These are phyloP conservation scores for Toxostoma redivivum DNA, from an alignment of 2,113 vertebrate genomes.

Conservation along the genomic window DNA sequence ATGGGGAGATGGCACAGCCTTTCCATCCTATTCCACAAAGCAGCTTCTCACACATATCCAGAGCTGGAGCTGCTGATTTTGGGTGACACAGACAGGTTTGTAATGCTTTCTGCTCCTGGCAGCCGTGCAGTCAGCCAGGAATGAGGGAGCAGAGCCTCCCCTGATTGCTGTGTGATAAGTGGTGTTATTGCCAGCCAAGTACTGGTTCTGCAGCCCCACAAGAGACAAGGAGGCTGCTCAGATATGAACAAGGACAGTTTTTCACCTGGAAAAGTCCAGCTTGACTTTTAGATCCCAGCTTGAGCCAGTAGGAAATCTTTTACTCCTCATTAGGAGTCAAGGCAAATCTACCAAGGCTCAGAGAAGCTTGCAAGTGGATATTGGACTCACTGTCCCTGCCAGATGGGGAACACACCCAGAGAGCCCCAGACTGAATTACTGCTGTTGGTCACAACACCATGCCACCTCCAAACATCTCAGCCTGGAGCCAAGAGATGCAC, in stretches of 20 bases:
- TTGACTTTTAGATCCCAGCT: not conserved
- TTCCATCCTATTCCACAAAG: not conserved
- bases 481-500: not conserved
- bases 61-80: not conserved
- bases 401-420: accelerated
- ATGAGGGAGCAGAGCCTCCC: not conserved
- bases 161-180: accelerated
- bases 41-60: not conserved
- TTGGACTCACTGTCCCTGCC: not conserved
- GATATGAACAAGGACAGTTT: not conserved
- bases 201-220: accelerated
- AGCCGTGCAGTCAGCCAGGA: not conserved
- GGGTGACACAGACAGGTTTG: not conserved
- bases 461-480: not conserved
- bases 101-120: not conserved
- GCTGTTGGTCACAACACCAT: not conserved
- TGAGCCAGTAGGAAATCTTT: not conserved
- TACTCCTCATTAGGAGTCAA: not conserved
- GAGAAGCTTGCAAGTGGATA: accelerated
- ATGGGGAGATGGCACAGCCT: not conserved
- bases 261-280: not conserved
- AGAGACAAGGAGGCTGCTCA: not conserved
- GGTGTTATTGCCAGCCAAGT: accelerated
- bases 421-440: not conserved
- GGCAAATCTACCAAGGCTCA: not conserved